Evolutionary conservation across 2,797 vertebrate genomes (phyloP).

Genomic region (Anguilla megastoma): DNA sequence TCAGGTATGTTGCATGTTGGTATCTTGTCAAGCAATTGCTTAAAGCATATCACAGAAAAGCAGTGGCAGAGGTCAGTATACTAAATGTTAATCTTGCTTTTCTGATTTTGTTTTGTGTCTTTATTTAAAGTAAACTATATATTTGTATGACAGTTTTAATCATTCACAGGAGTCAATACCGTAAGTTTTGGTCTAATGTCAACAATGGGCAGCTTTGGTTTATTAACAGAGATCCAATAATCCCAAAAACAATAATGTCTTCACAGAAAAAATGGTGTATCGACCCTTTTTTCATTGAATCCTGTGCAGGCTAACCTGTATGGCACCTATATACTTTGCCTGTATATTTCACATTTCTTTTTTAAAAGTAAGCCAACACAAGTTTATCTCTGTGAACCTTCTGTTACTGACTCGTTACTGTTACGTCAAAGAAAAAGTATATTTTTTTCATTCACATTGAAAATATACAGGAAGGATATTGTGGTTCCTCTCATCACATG

Average conservation of each 20-base stretch:
- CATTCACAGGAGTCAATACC: not conserved
- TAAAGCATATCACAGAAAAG: too few relatives aligned
- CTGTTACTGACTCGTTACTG: not conserved
- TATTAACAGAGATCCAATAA: not conserved
- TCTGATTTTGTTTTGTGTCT: not conserved
- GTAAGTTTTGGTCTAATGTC: not conserved
- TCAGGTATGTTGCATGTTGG: too few relatives aligned
- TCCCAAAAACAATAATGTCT: not conserved
- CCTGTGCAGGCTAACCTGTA: not conserved
- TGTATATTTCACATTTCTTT: not conserved
- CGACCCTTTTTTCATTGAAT: not conserved
- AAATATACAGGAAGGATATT: slow-evolving; percentile 74
- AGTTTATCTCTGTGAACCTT: not conserved
- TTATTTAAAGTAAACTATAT: not conserved
- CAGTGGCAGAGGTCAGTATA: not conserved
- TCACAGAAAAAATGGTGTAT: not conserved
- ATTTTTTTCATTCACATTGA: slow-evolving; percentile 42
- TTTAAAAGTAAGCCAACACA: not conserved
- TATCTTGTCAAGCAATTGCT: too few relatives aligned
- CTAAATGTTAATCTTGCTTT: not conserved
- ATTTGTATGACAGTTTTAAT: not conserved
- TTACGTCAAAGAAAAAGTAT: slow-evolving; percentile 15
- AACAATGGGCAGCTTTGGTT: not conserved
- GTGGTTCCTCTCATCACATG: slow-evolving; percentile 74
- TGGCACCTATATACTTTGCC: not conserved